phyloP scores from a whole-genome alignment of 1,140 invertebrate genomes.

The Varroa destructor region DNA sequence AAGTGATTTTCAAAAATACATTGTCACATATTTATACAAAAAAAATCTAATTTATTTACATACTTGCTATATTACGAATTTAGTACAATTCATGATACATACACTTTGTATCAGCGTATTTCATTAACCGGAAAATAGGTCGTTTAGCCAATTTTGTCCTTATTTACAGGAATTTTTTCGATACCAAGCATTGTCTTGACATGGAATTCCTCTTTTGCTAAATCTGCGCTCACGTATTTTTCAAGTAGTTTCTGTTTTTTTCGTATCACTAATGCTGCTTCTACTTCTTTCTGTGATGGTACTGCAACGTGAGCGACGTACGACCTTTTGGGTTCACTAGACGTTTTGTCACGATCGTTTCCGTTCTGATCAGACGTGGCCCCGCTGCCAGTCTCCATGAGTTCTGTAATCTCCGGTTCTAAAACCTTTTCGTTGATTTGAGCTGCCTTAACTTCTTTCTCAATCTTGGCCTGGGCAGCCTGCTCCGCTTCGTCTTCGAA shows the following conservation, averaged over 20 bases:
- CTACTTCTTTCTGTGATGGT: conserved; percentile 72
- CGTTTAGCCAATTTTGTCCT: no score
- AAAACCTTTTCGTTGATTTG: conserved; percentile 26
- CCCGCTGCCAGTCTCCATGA: background rate
- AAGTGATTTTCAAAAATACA: no score
- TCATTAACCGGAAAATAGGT: no score
- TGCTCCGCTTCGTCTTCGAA: conserved; percentile 69
- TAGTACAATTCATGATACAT: no score
- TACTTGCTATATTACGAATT: no score
- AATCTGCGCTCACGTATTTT: conserved; percentile 41
- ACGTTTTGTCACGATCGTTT: conserved; percentile 36
- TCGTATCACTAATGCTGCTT: conserved; percentile 67
- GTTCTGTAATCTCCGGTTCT: conserved; percentile 28
- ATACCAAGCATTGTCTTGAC: conserved; percentile 36
- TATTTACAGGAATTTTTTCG: conserved; percentile 8
- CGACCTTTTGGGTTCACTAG: conserved; percentile 40
- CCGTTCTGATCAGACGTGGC: conserved; percentile 35
- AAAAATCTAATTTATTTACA: no score
- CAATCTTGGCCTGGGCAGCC: conserved; percentile 42
- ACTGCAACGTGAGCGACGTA: conserved; percentile 65
- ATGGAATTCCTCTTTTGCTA: conserved; percentile 36
- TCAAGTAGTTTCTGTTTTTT: conserved; percentile 75
- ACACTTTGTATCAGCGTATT: no score
- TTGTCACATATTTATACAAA: no score
- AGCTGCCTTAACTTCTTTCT: conserved; percentile 42